Conservation (phyloP, 2,113 vertebrate species). For the Pseudopipra pipra region DNA sequence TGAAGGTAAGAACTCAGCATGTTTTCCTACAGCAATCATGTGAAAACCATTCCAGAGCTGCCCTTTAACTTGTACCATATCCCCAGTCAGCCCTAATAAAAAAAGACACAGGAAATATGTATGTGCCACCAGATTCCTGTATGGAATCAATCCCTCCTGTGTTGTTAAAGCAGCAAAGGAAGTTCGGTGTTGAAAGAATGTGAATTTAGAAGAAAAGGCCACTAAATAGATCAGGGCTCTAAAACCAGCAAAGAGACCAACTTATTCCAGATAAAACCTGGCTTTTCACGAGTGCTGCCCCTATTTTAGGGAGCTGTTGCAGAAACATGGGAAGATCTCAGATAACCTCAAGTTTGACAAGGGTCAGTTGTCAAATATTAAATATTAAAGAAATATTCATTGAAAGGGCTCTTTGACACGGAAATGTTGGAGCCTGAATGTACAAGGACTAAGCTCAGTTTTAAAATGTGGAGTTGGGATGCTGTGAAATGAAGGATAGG, state of each 20-base stretch:
- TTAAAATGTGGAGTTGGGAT: neutral
- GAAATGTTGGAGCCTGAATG: neutral
- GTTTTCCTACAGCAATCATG: slow-evolving; percentile 40
- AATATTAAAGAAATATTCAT: neutral
- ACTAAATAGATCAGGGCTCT: too few species aligned
- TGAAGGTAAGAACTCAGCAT: slow-evolving; percentile 20
- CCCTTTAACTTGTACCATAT: slow-evolving; percentile 51
- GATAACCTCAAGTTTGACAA: neutral
- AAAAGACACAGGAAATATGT: slow-evolving; percentile 20
- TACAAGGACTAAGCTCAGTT: neutral
- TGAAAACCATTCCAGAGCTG: slow-evolving; percentile 38
- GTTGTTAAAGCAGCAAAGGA: neutral
- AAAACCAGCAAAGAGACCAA: neutral
- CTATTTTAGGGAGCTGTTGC: neutral
- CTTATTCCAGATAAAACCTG: neutral
- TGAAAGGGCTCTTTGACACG: neutral
- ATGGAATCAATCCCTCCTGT: slow-evolving; percentile 17
- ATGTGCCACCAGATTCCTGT: neutral
- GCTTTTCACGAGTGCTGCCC: neutral
- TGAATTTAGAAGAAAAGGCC: neutral
- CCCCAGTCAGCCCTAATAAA: slow-evolving; percentile 22
- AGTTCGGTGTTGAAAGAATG: neutral
- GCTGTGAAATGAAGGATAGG: neutral
- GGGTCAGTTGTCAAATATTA: too few species aligned
- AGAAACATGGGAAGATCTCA: neutral